Conservation (phyloP, 1,140 invertebrate genomes). For the Eriosoma lanigerum region DNA sequence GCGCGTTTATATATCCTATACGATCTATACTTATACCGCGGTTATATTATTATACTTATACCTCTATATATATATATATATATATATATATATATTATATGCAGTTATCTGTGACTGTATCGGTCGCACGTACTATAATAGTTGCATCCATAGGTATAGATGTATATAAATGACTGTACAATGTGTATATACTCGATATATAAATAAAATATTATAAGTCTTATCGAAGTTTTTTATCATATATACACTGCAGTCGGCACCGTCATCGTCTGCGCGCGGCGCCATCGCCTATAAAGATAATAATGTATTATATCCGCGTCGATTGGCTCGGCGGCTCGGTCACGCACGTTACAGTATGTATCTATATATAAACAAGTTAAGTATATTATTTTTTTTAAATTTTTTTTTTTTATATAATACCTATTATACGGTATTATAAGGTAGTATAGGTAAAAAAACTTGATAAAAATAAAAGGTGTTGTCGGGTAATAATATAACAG, state of each 20-base stretch:
- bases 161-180: background rate
- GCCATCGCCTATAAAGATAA: conserved; percentile 18
- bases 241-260: no score
- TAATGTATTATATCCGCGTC: background rate
- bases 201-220: background rate
- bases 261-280: background rate
- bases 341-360: background rate
- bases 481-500: no score
- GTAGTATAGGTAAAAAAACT: no score
- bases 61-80: no score
- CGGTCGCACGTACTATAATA: background rate
- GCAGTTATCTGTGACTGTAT: background rate
- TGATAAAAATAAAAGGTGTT: conserved; percentile 1
- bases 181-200: background rate
- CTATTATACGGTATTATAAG: no score
- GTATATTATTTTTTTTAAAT: no score
- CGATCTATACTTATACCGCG: no score
- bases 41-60: no score
- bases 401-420: no score
- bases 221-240: background rate
- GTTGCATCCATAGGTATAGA: background rate
- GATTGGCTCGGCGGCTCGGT: conserved; percentile 13
- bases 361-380: no score
- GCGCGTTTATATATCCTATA: no score
- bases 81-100: no score